Evolutionary conservation across 1,140 invertebrate genomes (phyloP).

Genomic region (Centruroides sculpturatus): DNA sequence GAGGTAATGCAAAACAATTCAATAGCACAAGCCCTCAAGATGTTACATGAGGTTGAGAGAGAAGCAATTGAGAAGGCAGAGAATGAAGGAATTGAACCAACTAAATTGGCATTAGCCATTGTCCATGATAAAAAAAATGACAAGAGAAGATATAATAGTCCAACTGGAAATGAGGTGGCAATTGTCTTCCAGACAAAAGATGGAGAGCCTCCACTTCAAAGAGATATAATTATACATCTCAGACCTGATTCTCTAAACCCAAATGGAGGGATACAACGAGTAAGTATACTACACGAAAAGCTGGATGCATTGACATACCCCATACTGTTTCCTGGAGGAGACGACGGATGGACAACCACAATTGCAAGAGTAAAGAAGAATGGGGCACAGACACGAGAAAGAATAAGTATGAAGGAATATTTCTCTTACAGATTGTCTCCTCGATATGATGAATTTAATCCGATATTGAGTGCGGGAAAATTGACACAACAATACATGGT

Average conservation of each 20-base stretch:
- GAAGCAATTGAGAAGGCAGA: no score
- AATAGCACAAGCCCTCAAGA: no score
- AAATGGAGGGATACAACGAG: no score
- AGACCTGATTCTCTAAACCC: not conserved
- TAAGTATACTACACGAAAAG: no score
- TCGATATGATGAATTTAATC: conserved; percentile 17
- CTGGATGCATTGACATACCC: conserved; percentile 17
- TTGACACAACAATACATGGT: conserved; percentile 17
- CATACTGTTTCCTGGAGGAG: conserved; percentile 16
- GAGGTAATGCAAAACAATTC: no score
- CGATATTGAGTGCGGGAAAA: conserved; percentile 17
- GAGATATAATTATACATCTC: not conserved
- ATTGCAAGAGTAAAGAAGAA: not conserved
- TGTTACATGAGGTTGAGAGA: no score
- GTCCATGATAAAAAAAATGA: no score
- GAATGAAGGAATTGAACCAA: no score
- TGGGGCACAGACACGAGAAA: not conserved
- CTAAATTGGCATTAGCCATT: no score
- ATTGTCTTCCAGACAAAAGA: not conserved
- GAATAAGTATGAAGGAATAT: conserved; percentile 1
- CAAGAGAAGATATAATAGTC: not conserved
- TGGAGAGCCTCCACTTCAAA: not conserved
- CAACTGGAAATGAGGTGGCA: not conserved
- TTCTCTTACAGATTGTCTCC: not conserved
- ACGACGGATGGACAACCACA: conserved; percentile 7